Base-by-base conservation (phyloP, 2,113 vertebrate species). In the Embiotoca jacksoni region DNA sequence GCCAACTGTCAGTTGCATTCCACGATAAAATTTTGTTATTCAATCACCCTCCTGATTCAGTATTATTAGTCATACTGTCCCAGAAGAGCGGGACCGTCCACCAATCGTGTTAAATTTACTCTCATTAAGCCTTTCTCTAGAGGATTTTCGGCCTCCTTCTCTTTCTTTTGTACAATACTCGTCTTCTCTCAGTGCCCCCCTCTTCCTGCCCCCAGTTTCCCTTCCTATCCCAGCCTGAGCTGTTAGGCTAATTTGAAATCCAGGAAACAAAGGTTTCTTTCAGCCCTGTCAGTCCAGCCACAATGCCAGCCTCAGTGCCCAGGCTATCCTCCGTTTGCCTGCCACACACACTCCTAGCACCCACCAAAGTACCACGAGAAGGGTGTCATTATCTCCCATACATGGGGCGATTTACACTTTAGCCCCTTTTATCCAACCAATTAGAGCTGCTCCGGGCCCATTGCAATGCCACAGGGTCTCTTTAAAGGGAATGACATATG, bases 211-310 rank as follows among this genome's bases (percentile, higher is more conserved):
- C 52, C 13, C 39, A 13, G 37, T 30, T 8, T 23, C 60, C 44
- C 47, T 57, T 72, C 63, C 32, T 35, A 71, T 80, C 58, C 47
- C 70, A 37, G 78, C 39, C 62, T 63, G 2, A 35, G 73, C 72
- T 62, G 80, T 69, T 41, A 56, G 81, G 87, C 88, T 89, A 90
- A 94, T 92, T 90, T 91, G 76, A 89, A 92, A 83, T 74, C 59
- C 14, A 9, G 50, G 54, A 77, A 75, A 94, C 93, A 94, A 94
- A 90, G 72, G 66, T 72, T 33, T 67, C 91, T 91, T 93, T 94
- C 86, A 93, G 80, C 32, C 47, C 57, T 8, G 75, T 78, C 80
- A 50, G 70, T 68, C 36, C 32, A 68, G 72, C 78, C 87, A 84
- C 90, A 92, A 86, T 89, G 89, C 88, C 92, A 92, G 69, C 73